phyloP scores from a whole-genome alignment of 2,113 vertebrate genomes.

The Pteropus alecto region DNA sequence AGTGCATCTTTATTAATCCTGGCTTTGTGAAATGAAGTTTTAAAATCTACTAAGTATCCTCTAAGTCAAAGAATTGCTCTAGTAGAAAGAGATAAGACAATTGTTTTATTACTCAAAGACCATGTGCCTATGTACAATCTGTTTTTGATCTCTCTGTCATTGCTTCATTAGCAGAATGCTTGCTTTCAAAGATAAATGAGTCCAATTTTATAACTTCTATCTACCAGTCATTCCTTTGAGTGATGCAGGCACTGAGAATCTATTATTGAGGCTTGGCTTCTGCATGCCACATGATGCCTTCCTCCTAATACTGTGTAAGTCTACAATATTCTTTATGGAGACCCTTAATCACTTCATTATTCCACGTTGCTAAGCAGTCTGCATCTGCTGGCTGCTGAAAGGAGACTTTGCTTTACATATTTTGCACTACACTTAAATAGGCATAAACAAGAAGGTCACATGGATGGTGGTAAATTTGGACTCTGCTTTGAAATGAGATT shows the following conservation, averaged over 20 bases:
- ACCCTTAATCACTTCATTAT: neutral
- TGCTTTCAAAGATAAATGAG: neutral
- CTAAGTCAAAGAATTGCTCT: slow-evolving; percentile 15
- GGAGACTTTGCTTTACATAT: neutral
- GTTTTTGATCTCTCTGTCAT: neutral
- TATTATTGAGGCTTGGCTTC: neutral
- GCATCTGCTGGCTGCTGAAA: neutral
- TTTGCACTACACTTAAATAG: neutral
- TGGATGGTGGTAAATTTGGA: neutral
- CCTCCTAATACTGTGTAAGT: neutral
- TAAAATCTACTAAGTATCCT: slow-evolving; percentile 10
- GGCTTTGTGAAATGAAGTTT: slow-evolving; percentile 56
- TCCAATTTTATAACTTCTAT: neutral
- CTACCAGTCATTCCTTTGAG: neutral
- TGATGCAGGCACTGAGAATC: neutral
- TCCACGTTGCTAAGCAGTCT: neutral
- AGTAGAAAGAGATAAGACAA: neutral
- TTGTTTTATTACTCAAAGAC: slow-evolving; percentile 7
- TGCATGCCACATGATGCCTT: neutral
- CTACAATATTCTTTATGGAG: neutral
- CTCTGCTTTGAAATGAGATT: neutral
- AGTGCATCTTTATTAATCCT: slow-evolving; percentile 35
- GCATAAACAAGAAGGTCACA: neutral
- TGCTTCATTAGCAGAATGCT: neutral
- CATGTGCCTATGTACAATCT: neutral